Base-by-base conservation (phyloP, 2,888 invertebrate genomes). In the Lapara coniferarum region DNA sequence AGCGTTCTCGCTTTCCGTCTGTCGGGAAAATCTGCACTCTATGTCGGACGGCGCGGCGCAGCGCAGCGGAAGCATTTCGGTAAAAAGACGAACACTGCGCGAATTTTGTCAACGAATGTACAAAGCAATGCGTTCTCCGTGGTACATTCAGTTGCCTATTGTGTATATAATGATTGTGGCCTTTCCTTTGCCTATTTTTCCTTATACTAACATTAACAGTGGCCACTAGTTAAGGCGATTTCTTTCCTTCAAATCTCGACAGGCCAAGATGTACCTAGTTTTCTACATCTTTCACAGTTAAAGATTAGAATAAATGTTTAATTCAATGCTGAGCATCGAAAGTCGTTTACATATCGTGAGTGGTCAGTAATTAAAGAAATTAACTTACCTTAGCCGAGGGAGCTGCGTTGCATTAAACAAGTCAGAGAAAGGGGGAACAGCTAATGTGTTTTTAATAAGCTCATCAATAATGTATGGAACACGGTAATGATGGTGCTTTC, bases 311-410 rank as follows among this genome's bases (percentile, higher is more conserved):
- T 49, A 13, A 63, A 63, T 63, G 63, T 63, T 63, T 63, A 13
- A 63, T 63, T 63, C 63, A 59, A 46, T 16, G 12, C 49, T 25
- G 46, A 59, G 12, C 19, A 46, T 49, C 19, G 63, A 63, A 49
- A 49, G 63, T 63, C 19, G 63, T 63, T 63, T 49, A 63, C 63
- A 49, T 49, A 19, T 49, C 63, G 63, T 49, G 63, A 46, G 63
- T 19, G 46, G 46, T 16, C 10, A 19, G 6, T 63, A 63, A 49
- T 63, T 63, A 63, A 63, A 63, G 49, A 49, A 19, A 63, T 63
- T 63, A 49, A 46, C 49, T 63, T 63, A 46, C 49, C 13, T 16
- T 19, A 12, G 49, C 25, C 13, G 46, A 19, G 2, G 49, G 25
- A 13, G 6, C 46, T 0, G 63, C 49, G 63, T 13, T 63, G 49